A percentile compares a stretch with the other conserved stretches of the same genome.
Evolutionary conservation across 2,888 invertebrate species (phyloP).

Genomic region (Orthosia gothica): DNA sequence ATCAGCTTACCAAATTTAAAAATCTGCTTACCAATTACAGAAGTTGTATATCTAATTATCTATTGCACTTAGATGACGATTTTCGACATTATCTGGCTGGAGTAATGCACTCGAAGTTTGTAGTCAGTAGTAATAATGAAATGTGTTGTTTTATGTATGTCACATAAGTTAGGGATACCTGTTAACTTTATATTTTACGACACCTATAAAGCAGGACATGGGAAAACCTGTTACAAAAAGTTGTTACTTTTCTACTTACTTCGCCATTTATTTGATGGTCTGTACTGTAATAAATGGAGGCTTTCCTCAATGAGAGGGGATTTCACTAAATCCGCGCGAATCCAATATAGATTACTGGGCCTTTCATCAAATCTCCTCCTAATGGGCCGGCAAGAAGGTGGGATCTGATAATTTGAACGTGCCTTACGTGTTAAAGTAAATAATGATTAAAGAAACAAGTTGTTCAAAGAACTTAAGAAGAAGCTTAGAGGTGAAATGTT

Average conservation of each 20-base stretch:
- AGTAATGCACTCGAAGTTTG: too few species aligned
- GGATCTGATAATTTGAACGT: constrained; percentile 38
- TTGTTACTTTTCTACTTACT: constrained; percentile 26
- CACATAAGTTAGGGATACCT: constrained; percentile 36
- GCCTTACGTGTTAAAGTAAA: constrained; percentile 20
- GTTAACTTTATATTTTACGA: constrained; percentile 54
- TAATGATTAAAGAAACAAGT: constrained; percentile 41
- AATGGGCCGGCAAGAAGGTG: constrained; percentile 54
- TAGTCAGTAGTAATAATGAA: constrained; percentile 48
- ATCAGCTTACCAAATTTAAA: too few species aligned
- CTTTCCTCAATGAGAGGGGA: constrained; percentile 56
- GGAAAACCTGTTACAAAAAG: constrained; percentile 33
- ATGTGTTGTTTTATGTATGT: constrained; percentile 54
- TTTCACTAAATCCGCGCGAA: constrained; percentile 60
- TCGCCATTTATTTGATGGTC: constrained; percentile 43
- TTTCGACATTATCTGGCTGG: too few species aligned
- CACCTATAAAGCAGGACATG: constrained; percentile 38
- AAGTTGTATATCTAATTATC: too few species aligned
- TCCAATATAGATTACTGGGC: constrained; percentile 66
- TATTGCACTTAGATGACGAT: too few species aligned
- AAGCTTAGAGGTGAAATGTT: background rate
- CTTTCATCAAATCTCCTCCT: constrained; percentile 63
- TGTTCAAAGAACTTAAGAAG: constrained; percentile 8
- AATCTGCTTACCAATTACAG: too few species aligned
- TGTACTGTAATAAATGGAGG: constrained; percentile 52